Base-by-base conservation (phyloP, 1,140 invertebrate species). In the Platyscapa corneri region DNA sequence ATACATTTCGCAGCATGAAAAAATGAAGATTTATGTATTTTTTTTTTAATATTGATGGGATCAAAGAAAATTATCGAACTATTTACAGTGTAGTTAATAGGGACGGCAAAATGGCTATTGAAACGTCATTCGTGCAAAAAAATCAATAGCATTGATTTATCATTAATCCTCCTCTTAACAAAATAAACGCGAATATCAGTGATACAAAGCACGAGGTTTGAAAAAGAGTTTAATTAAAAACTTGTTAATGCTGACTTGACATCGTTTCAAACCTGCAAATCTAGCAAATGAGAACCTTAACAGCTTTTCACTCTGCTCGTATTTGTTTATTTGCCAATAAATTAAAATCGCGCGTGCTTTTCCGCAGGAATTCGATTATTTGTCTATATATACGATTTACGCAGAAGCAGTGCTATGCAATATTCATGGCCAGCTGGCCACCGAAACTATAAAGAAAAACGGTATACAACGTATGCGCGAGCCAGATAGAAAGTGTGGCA, bases 141-240 rank as follows among this genome's bases (percentile, higher is more conserved):
- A 39, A 72, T 42, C 70, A 42, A 74, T 70, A 70, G 67, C 67
- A 70, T 70, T 70, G 32, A 70, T n/a, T 74, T 39, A 39, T 74
- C 39, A 42, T 74, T 74, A 74, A 74, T 74, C 39, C 12, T 74
- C 37, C 23, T 42, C 37, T n/a, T 74, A 42, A 42, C 3, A 42
- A 74, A 42, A 74, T 74, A 74, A 42, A 74, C 0, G 18, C 6
- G 70, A 74, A 74, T 37, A 42, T 74, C 39, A 39, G 34, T 42
- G 39, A 34, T 42, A 74, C 42, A 46, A 3, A 74, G 34, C 42
- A 42, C 1, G 18, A 7, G 3, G 23, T 32, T 74, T 42, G 27
- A 37, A 16, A 70, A 37, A 32, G 0, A 42, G 2, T 74, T 74
- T 42, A 42, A 42, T 74, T 74, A 42, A 42, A 42, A 74, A 42